A percentile compares a stretch with the other conserved stretches of the same genome.
Evolutionary conservation across 2,888 invertebrate species (phyloP).

Genomic region (Tetropium fuscum): DNA sequence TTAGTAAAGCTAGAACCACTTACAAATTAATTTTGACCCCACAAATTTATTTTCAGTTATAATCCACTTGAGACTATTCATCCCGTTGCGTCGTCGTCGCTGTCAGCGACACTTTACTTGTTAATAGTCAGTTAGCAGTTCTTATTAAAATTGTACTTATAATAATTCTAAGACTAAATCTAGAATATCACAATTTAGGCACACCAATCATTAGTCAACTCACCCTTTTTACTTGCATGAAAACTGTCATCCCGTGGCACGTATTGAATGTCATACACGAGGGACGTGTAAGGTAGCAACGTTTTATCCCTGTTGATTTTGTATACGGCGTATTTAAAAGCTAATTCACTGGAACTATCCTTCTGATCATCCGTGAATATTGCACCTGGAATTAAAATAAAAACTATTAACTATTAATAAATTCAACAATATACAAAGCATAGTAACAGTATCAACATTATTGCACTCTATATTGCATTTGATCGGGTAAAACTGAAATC

Average conservation of each 20-base stretch:
- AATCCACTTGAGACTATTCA: too few species aligned
- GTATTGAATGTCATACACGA: conserved; percentile 81
- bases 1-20: too few species aligned
- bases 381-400: conserved; percentile 79
- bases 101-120: too few species aligned
- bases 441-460: too few species aligned
- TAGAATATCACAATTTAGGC: background rate
- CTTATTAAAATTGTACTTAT: background rate
- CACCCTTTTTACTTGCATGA: conserved; percentile 81
- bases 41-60: too few species aligned
- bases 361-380: conserved; percentile 81
- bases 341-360: conserved; percentile 78
- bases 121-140: too few species aligned
- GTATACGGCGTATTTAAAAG: conserved; percentile 85
- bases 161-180: background rate
- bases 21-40: too few species aligned
- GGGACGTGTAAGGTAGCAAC: conserved; percentile 77
- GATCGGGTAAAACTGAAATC: too few species aligned
- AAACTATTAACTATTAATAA: too few species aligned
- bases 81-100: too few species aligned
- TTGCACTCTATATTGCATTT: too few species aligned
- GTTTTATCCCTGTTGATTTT: conserved; percentile 80
- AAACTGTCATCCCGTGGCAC: conserved; percentile 82
- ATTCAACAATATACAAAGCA: too few species aligned
- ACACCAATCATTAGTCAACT: conserved; percentile 42